These are phyloP conservation scores for Hoplodrina ambigua DNA, from an alignment of 2,888 invertebrate genomes.

Conservation along the genomic window DNA sequence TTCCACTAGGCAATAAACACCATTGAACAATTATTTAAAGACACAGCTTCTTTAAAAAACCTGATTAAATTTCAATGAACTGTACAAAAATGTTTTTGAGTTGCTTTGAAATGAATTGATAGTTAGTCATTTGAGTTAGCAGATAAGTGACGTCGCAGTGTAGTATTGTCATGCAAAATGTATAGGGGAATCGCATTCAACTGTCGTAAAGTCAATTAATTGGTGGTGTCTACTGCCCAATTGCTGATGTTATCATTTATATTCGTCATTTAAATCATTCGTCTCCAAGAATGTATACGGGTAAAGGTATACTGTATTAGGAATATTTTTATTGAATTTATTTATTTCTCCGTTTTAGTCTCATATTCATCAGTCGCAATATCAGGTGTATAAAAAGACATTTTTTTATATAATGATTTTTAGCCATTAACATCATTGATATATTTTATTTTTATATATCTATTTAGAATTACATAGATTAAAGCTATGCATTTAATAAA, in stretches of 20 bases:
- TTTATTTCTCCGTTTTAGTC: slow-evolving; percentile 73
- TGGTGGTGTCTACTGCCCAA: slow-evolving; percentile 7
- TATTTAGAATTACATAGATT: slow-evolving; percentile 77
- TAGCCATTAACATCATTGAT: slow-evolving; percentile 66
- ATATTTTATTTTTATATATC: slow-evolving; percentile 64
- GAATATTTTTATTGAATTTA: slow-evolving; percentile 58
- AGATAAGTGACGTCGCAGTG: no score
- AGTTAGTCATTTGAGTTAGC: no score
- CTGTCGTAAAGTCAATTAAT: no score
- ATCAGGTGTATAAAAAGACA: slow-evolving; percentile 69
- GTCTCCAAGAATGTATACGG: slow-evolving; percentile 32
- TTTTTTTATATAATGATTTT: slow-evolving; percentile 63
- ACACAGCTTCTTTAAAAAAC: no score
- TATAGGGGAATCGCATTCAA: no score
- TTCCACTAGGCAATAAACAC: background rate
- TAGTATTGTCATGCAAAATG: no score
- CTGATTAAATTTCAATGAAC: no score
- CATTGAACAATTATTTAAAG: no score
- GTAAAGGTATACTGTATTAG: slow-evolving; percentile 44
- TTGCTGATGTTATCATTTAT: slow-evolving; percentile 47
- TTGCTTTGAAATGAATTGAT: no score
- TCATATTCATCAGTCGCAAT: slow-evolving; percentile 76
- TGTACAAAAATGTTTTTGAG: no score
- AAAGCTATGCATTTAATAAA: slow-evolving; percentile 73
- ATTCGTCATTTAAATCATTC: slow-evolving; percentile 33